phyloP scores from a whole-genome alignment of 2,113 vertebrate species.

The Coryphaenoides rupestris region DNA sequence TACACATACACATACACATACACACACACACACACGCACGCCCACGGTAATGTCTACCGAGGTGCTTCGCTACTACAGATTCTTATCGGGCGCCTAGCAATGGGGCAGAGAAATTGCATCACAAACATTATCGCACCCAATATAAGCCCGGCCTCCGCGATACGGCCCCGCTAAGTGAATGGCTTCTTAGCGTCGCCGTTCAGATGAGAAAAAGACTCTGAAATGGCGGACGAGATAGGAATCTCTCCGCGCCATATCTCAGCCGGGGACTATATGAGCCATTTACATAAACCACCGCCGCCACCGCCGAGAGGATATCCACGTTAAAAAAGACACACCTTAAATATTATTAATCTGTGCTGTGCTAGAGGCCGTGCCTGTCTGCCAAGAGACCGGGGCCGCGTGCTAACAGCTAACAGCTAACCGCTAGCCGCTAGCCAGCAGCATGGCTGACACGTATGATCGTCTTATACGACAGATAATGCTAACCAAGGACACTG shows the following conservation, averaged over 20 bases:
- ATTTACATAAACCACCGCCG: constrained; percentile 49
- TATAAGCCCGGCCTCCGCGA: constrained; percentile 56
- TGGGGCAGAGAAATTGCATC: constrained; percentile 54
- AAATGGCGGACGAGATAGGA: constrained; percentile 28
- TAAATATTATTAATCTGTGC: constrained; percentile 33
- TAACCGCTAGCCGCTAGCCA: not conserved
- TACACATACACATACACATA: constrained; percentile 4
- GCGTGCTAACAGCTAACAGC: not conserved
- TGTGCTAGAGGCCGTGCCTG: not conserved
- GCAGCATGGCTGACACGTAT: too few species aligned
- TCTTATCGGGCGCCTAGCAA: constrained; percentile 61
- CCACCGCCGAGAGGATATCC: constrained; percentile 37
- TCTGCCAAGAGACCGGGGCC: not conserved
- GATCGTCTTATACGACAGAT: too few species aligned
- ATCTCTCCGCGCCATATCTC: constrained; percentile 47
- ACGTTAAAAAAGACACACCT: constrained; percentile 39
- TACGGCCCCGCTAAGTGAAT: constrained; percentile 54
- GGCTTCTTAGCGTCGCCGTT: constrained; percentile 58
- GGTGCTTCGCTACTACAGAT: constrained; percentile 59
- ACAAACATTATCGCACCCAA: constrained; percentile 68
- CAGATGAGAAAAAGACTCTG: constrained; percentile 57
- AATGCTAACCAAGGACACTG: too few species aligned
- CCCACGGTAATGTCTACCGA: constrained; percentile 28
- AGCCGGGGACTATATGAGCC: constrained; percentile 48
- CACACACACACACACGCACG: constrained; percentile 3